These are phyloP conservation scores for Psittacara wagleri DNA, from an alignment of 2,113 vertebrate species.

Conservation along the genomic window DNA sequence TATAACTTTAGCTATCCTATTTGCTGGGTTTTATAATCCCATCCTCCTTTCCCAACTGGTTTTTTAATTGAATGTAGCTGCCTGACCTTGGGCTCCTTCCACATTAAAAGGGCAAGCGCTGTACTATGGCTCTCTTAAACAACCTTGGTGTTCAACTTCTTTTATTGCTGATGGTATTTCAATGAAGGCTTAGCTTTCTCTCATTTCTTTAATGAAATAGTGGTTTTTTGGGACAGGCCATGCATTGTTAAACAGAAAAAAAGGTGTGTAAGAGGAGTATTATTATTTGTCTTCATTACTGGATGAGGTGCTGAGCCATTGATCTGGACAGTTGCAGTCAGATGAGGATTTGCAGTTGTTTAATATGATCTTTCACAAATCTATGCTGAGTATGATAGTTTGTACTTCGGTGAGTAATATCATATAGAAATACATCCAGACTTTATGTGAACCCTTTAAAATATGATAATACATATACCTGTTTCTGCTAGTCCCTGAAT, in stretches of 20 bases:
- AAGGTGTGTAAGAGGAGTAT: fast-evolving
- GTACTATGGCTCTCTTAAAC: background rate
- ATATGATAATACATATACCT: background rate
- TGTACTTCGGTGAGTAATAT: background rate
- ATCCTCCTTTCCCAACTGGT: background rate
- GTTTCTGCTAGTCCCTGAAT: background rate
- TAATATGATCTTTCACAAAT: background rate
- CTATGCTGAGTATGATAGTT: background rate
- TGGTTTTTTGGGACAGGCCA: fast-evolving
- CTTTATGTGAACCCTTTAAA: background rate
- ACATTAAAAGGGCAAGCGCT: background rate
- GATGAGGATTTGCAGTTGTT: background rate
- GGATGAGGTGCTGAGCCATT: background rate
- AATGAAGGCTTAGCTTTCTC: background rate
- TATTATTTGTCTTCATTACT: background rate
- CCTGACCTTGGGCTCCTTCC: background rate
- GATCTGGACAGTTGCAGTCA: background rate
- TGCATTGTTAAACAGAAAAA: background rate
- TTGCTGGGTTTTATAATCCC: background rate
- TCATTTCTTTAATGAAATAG: background rate
- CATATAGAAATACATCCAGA: background rate
- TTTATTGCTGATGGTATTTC: background rate
- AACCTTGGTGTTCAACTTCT: background rate
- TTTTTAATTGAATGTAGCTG: background rate
- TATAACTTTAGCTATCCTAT: background rate